These are phyloP conservation scores for Enteromius treurensis DNA, from an alignment of 2,797 vertebrate genomes.

Conservation along the genomic window DNA sequence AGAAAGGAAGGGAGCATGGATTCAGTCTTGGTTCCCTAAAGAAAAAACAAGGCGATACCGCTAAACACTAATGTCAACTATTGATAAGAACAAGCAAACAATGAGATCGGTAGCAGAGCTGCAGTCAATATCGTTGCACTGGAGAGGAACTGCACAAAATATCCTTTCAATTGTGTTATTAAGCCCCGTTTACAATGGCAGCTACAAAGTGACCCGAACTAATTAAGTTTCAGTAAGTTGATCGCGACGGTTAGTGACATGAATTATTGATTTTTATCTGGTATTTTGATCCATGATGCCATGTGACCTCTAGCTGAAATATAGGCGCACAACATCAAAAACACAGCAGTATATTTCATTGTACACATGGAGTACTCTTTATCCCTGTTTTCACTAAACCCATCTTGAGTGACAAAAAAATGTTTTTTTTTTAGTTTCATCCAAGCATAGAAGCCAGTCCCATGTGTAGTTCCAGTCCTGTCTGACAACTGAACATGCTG, in stretches of 20 bases:
- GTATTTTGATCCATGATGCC: no score
- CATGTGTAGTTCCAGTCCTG: no score
- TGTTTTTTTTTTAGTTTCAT: no score
- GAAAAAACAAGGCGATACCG: slow-evolving; percentile 28
- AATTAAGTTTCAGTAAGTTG: not conserved
- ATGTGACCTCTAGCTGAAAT: no score
- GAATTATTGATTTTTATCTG: no score
- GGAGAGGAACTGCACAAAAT: slow-evolving; percentile 39
- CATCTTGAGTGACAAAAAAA: no score
- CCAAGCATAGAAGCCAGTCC: no score
- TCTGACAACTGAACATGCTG: no score
- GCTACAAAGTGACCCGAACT: not conserved
- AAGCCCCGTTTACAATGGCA: not conserved
- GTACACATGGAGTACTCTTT: no score
- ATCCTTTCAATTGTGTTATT: not conserved
- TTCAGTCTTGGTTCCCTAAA: slow-evolving; percentile 55
- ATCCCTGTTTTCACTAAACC: no score
- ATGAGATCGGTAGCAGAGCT: slow-evolving; percentile 47
- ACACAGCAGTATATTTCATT: no score
- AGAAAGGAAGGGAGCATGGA: slow-evolving; percentile 49
- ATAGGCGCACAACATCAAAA: no score
- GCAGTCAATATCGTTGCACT: slow-evolving; percentile 48
- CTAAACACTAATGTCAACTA: slow-evolving; percentile 52
- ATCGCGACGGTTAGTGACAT: not conserved
- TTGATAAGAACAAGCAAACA: slow-evolving; percentile 60